Evolutionary conservation across 2,113 vertebrate species (phyloP), one percentile per base, ranked within the genome.

Genomic region (Xiphorhynchus elegans): DNA sequence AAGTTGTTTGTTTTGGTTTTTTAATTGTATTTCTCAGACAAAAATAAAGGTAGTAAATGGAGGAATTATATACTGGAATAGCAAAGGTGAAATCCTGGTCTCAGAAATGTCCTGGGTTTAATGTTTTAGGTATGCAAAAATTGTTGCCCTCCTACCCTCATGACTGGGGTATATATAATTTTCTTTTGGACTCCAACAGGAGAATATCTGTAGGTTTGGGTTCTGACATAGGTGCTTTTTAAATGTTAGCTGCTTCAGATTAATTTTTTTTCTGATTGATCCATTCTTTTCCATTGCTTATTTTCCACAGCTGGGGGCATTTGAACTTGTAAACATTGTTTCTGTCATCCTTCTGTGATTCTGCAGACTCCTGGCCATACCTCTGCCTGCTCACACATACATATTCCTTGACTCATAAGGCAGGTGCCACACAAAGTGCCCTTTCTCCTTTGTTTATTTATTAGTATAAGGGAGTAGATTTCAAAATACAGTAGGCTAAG

Each of bases 361-460:
- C 75, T 84, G 59, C 35, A 49, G 70, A 29, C 77, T 88, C 8
- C 60, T 83, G 82, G 47, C 90, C 50, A 25, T 94, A 33, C n/a
- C 4, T 62, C 79, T 85, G 63, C 37, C 82, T 86, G 35, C 84
- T 81, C 40, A 52, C 72, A n/a, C 1, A 6, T 58, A 39, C 29
- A 9, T 69, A 17, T 14, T 83, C 35, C 29, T 68, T 86, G 75
- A 59, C 55, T 93, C 60, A 52, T 12, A 37, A 50, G 37, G 47
- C 58, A 73, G 63, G 33, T 94, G 73, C 82, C 56, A 44, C 85
- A 74, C 60, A 44, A 93, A 93, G 39, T 93, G 73, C 63, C 75
- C 76, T 91, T 93, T 91, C 63, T 93, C 39, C 29, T 87, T 89
- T 76, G 78, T 91, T 93, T 94, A 63, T 94, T 94, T 94, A 83